Evolutionary conservation across 2,888 invertebrate species (phyloP).

Genomic region (Fragum fragum): DNA sequence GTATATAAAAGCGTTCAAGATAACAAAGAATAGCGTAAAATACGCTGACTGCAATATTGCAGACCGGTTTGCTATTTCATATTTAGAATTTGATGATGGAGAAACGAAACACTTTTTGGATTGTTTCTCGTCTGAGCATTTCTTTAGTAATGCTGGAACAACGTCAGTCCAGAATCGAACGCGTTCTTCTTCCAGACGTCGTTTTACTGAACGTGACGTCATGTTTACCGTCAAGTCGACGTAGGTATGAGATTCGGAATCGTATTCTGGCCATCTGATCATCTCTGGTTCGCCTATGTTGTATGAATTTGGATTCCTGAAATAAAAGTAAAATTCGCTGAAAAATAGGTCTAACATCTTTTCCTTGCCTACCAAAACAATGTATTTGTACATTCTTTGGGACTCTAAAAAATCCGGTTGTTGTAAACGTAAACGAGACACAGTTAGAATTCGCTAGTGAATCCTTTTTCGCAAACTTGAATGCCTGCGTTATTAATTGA

Average conservation of each 20-base stretch:
- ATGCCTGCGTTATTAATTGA: too few species aligned
- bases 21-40: too few species aligned
- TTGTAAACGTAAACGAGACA: too few species aligned
- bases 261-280: slow-evolving; percentile 42
- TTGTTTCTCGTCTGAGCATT: slow-evolving; percentile 2
- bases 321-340: slow-evolving; percentile 9
- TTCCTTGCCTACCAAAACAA: too few species aligned
- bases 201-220: slow-evolving; percentile 44
- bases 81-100: background rate
- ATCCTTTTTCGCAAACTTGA: too few species aligned
- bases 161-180: slow-evolving; percentile 52
- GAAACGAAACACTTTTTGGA: background rate
- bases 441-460: too few species aligned
- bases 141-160: slow-evolving; percentile 30
- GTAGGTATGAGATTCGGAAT: slow-evolving; percentile 29
- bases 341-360: too few species aligned
- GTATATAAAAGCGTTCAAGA: background rate
- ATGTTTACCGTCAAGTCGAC: slow-evolving; percentile 43
- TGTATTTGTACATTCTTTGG: too few species aligned
- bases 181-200: slow-evolving; percentile 28
- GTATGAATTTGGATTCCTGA: slow-evolving; percentile 44
- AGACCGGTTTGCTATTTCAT: background rate
- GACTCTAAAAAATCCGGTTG: too few species aligned
- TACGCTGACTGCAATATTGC: background rate
- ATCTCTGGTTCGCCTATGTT: background rate